Evolutionary conservation across 1,140 invertebrate species (phyloP), one percentile per base, ranked within the genome.

Genomic region (Phthorimaea operculella): DNA sequence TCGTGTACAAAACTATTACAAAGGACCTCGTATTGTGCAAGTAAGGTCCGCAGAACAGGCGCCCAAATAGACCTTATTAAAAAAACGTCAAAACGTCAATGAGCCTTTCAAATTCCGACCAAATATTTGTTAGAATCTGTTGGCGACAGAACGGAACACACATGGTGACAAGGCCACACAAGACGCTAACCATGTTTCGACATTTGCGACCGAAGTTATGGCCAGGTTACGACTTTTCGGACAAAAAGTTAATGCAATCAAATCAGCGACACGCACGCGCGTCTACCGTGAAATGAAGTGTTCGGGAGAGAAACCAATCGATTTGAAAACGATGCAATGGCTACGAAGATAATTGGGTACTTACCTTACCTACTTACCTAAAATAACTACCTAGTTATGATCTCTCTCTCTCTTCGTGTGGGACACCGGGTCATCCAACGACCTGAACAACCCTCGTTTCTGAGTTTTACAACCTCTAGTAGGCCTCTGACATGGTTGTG

Each of bases 111-210:
- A 83, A 76, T 64, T 51, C 58, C 72, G 73, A 68, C 64, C 71
- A 76, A 82, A 82, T 84, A 76, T 82, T 82, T 76, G 69, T 61
- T 64, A 47, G 81, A 82, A 76, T 82, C 81, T 76, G 69, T 61
- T 64, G 44, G 54, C 39, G 54, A 57, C 58, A 67, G 63, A 68
- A 67, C 65, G 49, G 51, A 52, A 72, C 77, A 82, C 77, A 68
- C 67, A 67, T 64, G 62, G 72, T 63, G 66, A 64, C 52, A 55
- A 16, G 74, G 64, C 81, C 79, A 83, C 81, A 82, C 81, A 84
- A 65, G 73, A 73, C 56, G 79, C 60, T 66, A 57, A 49, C 59
- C 70, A 70, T 57, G 63, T 76, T 79, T 71, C 74, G 76, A 74
- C 54, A 64, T 72, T 70, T 68, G 74, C 70, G 21, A 28, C 21